Evolutionary conservation across 1,140 invertebrate species (phyloP), one percentile per base, ranked within the genome.

Genomic region (Drosophila novamexicana): DNA sequence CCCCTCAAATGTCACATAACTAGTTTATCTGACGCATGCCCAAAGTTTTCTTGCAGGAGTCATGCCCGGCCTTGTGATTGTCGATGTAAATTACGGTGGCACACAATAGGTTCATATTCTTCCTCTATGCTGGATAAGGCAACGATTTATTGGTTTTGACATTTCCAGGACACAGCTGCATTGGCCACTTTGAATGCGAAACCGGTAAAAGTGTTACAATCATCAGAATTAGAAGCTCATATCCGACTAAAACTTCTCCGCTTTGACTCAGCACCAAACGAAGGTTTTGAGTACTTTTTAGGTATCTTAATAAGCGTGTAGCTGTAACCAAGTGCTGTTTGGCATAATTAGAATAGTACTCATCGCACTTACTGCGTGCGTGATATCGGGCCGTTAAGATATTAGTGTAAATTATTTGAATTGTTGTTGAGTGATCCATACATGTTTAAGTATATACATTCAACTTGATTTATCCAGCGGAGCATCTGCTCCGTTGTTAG

Each of bases 121-220:
- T 62, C 2, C 22, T 22, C 22, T 22, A 22, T 22, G 22, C 22
- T 2, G 22, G 22, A 22, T 22, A 22, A 22, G 1, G 22, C 22
- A 22, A 22, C 22, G 22, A 3, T 3, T 22, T 89, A 29, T 29
- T 94, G 94, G 66, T 93, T 93, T 42, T 85, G 85, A 10, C 81
- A 89, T 45, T 79, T 77, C 93, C 93, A 94, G 45, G 88, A 77
- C 29, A 93, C 52, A 45, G 70, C 58, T 39, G 53, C 59, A 62
- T 81, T 83, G 64, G 67, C 76, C 54, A 74, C 18, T 36, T 68
- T 67, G 52, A 92, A 92, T 42, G 75, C 57, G 67, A 75, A 92
- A 10, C 86, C 91, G 14, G 86, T 83, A 42, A 78, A 85, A 2
- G 83, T 92, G 37, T 79, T 82, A 50, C 90, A 77, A 59, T 92